Evolutionary conservation across 2,888 invertebrate species (phyloP).

Genomic region (Cheilosia urbana): DNA sequence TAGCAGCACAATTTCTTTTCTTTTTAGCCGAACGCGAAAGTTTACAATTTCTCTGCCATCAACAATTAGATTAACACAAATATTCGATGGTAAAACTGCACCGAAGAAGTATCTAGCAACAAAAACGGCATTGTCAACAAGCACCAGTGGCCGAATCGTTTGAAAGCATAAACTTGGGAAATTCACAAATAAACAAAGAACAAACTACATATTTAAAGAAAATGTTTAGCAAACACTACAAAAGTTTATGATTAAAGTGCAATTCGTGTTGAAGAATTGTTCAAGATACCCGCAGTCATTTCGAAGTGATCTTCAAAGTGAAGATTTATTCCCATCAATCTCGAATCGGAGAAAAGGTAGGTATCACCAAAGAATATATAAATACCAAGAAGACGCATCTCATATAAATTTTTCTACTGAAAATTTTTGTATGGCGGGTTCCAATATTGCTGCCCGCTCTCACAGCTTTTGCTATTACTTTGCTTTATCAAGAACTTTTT

Average conservation of each 20-base stretch:
- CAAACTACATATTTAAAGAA: neutral
- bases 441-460: too few relatives aligned
- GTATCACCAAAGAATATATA: too few relatives aligned
- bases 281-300: conserved; percentile 1
- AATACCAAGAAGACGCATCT: too few relatives aligned
- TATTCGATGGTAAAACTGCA: conserved; percentile 38
- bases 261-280: neutral
- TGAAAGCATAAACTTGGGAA: neutral
- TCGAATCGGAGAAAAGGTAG: neutral
- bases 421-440: too few relatives aligned
- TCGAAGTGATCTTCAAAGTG: conserved; percentile 6
- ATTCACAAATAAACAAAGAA: neutral
- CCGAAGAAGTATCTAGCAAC: conserved; percentile 5
- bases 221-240: neutral
- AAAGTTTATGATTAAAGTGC: neutral
- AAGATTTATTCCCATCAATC: conserved; percentile 23
- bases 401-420: too few relatives aligned
- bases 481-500: too few relatives aligned
- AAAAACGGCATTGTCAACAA: conserved; percentile 7
- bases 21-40: conserved; percentile 22
- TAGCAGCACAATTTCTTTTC: conserved; percentile 22
- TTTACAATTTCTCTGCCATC: conserved; percentile 50
- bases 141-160: neutral
- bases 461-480: too few relatives aligned
- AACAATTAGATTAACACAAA: conserved; percentile 52